A percentile compares a stretch with the other conserved stretches of the same genome.
Evolutionary conservation across 2,797 vertebrate genomes (phyloP).

Genomic region (Sandelia bainsii): DNA sequence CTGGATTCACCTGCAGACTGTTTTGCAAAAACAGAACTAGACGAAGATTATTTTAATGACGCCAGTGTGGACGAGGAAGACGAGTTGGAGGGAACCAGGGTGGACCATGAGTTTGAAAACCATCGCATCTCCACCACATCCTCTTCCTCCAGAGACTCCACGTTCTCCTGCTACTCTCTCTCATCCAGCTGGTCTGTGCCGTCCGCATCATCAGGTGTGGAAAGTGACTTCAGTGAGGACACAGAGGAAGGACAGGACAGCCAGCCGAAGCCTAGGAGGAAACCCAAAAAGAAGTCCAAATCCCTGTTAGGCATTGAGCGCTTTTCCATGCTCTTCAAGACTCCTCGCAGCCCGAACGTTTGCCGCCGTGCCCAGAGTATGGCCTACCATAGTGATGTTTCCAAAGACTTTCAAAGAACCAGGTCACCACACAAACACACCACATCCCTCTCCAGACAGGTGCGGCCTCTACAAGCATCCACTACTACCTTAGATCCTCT

Average conservation of each 20-base stretch:
- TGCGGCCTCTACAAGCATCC: conserved; percentile 36
- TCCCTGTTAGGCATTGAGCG: conserved; percentile 83
- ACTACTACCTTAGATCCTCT: conserved; percentile 9
- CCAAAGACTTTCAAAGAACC: conserved; percentile 43
- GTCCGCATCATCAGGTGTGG: conserved; percentile 88
- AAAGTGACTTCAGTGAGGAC: conserved; percentile 92
- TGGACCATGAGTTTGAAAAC: conserved; percentile 41
- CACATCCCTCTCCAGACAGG: conserved; percentile 80
- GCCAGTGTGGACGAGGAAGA: conserved; percentile 68
- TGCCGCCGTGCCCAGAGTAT: conserved; percentile 88
- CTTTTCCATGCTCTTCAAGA: conserved; percentile 86
- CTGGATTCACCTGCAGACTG: conserved; percentile 57
- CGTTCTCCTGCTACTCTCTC: conserved; percentile 74
- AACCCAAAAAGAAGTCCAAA: conserved; percentile 79
- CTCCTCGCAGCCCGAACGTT: conserved; percentile 79
- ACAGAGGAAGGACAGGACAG: conserved; percentile 77
- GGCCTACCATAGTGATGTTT: conserved; percentile 66
- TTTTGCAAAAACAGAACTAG: conserved; percentile 51
- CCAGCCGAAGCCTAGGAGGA: conserved; percentile 61
- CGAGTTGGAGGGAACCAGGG: conserved; percentile 67
- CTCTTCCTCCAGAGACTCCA: conserved; percentile 84
- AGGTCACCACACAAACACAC: conserved; percentile 80
- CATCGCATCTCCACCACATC: conserved; percentile 81
- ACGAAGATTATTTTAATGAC: conserved; percentile 68
- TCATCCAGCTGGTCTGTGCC: conserved; percentile 84